Base-by-base conservation (phyloP, 2,888 invertebrate genomes). In the Mesoligia furuncula region DNA sequence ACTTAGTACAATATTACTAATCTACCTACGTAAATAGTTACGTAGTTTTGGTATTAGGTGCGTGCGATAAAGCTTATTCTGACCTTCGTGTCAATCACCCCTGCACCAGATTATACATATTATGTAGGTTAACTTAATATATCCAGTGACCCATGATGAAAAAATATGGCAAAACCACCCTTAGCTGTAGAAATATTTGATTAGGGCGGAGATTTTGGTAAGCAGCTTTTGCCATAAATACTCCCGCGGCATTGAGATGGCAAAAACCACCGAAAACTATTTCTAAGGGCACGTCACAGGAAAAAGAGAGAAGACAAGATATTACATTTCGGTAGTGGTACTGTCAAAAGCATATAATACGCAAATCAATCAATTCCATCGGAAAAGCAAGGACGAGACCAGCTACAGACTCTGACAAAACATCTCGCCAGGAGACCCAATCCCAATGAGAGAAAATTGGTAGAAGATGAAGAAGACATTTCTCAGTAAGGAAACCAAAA, bases 41-140 rank as follows among this genome's bases (percentile, higher is more conserved):
- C 59, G 8, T 27, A 59, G 42, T 65, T 66, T 81, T 71, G 66
- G 61, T 71, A 71, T 79, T 59, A 64, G 27, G 39, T 54, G 67
- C 59, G 69, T 73, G 72, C 61, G 69, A 81, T 78, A 78, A 78
- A 77, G 66, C 54, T 39, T 75, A 70, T 73, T 73, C 13, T 39
- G 39, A 68, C 66, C 76, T 76, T 69, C 70, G 59, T 77, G 75
- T 77, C 87, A 81, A 77, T 85, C 79, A 87, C 54, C 68, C 45
- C 61, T 39, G 59, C 68, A 73, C 79, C 77, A 65, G 87, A 80
- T 84, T 86, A 61, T 57, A 54, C 54, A 54, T 45, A 15, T 13
- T 45, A 15, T 13, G 45, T 62, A 64, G 39, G 27, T 20, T 11
- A n/a, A n/a, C 24, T 24, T 54, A 66, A 70, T 76, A 42, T 81